phyloP scores from a whole-genome alignment of 2,113 vertebrate species.

The Hymenochirus boettgeri region DNA sequence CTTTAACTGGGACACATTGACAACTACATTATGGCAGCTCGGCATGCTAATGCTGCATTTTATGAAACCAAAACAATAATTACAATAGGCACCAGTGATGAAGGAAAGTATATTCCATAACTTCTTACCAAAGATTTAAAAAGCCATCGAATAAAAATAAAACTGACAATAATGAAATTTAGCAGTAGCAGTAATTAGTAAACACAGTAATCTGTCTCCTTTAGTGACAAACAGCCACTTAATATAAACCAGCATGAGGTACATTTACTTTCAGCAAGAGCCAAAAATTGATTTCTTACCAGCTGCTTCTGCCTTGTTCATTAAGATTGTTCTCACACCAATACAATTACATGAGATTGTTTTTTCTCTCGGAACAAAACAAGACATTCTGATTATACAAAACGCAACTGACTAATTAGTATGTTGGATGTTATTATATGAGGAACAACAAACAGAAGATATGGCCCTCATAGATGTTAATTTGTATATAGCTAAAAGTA shows the following conservation, averaged over 20 bases:
- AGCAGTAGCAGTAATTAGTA: constrained; percentile 49
- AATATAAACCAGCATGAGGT: constrained; percentile 39
- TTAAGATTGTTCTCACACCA: constrained; percentile 24
- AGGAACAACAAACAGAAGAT: too few relatives aligned
- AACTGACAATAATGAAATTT: constrained; percentile 48
- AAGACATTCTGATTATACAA: too few relatives aligned
- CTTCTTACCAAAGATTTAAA: constrained; percentile 49
- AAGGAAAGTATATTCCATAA: constrained; percentile 42
- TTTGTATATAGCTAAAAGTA: too few relatives aligned
- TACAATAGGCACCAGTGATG: constrained; percentile 6
- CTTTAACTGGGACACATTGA: too few relatives aligned
- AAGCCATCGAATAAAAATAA: constrained; percentile 47
- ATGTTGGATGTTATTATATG: too few relatives aligned
- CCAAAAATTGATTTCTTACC: constrained; percentile 41
- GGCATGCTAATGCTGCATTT: too few relatives aligned
- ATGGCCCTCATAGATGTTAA: too few relatives aligned
- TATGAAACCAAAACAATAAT: constrained; percentile 13
- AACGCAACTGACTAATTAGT: too few relatives aligned
- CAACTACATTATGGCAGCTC: too few relatives aligned
- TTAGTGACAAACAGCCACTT: constrained; percentile 41
- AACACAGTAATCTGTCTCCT: constrained; percentile 42
- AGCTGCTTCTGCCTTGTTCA: constrained; percentile 37
- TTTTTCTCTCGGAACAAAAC: too few relatives aligned
- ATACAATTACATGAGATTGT: constrained; percentile 10
- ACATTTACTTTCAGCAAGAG: constrained; percentile 28